Conservation (phyloP, 2,797 vertebrate species). For the Cyprinella venusta region DNA sequence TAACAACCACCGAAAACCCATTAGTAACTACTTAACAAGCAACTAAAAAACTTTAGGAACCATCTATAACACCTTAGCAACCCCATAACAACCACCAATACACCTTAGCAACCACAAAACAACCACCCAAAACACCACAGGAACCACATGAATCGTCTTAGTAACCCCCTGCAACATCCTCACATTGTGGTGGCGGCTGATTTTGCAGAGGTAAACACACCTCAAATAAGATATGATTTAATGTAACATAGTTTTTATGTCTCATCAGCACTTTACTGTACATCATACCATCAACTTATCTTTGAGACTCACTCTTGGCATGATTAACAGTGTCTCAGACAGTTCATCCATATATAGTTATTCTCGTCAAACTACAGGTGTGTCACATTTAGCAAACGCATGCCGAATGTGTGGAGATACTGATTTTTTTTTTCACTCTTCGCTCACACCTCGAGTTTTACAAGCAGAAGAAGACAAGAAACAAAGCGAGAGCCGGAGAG, state of each 20-base stretch:
- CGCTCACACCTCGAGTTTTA: slow-evolving; percentile 47
- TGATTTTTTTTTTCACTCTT: slow-evolving; percentile 57
- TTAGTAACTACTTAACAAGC: not conserved
- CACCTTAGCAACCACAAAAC: not conserved
- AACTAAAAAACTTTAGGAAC: not conserved
- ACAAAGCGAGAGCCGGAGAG: slow-evolving; percentile 52
- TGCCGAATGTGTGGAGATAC: not conserved
- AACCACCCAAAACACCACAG: not conserved
- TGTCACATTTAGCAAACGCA: slow-evolving; percentile 9
- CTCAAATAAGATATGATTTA: not conserved
- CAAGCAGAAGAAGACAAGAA: slow-evolving; percentile 56
- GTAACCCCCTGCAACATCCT: not conserved
- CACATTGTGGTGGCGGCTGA: not conserved
- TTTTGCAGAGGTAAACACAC: not conserved
- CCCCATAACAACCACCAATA: not conserved
- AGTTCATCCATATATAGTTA: not conserved
- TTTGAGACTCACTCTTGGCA: not conserved
- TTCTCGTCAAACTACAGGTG: not conserved
- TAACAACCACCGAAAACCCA: not conserved
- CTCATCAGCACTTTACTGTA: too few species aligned
- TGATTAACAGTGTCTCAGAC: not conserved
- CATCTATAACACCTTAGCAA: not conserved
- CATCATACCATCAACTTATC: not conserved
- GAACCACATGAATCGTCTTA: not conserved
- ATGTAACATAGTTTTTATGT: not conserved